phyloP scores from a whole-genome alignment of 2,888 invertebrate species.

The Drosophila neonasuta region DNA sequence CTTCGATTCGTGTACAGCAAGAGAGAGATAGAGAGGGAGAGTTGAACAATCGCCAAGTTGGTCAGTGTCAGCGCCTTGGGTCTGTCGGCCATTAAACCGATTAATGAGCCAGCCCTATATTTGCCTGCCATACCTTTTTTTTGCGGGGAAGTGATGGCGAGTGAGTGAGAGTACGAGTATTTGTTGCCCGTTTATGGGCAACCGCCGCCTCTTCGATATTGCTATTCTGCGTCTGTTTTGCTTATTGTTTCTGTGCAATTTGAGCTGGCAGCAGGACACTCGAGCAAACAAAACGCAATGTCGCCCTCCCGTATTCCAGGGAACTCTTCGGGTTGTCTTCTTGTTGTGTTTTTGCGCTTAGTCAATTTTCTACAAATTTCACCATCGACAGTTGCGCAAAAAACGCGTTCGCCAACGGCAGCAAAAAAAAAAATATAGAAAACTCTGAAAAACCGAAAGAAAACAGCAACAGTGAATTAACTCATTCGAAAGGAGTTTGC shows the following conservation, averaged over 20 bases:
- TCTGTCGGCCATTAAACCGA: constrained; percentile 69
- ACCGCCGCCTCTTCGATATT: constrained; percentile 23
- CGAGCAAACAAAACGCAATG: constrained; percentile 47
- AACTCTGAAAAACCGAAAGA: not conserved
- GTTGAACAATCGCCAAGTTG: constrained; percentile 56
- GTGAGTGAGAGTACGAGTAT: not conserved
- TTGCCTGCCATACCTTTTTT: constrained; percentile 65
- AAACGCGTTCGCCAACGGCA: constrained; percentile 71
- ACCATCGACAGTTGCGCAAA: constrained; percentile 63
- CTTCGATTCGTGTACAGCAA: constrained; percentile 10
- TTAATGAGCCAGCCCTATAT: constrained; percentile 68
- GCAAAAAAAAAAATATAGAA: constrained; percentile 36
- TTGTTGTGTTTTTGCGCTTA: constrained; percentile 36
- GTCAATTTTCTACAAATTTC: constrained; percentile 65
- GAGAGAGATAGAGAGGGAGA: not conserved
- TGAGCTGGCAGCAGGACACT: constrained; percentile 68
- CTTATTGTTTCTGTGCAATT: constrained; percentile 70
- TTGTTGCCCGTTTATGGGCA: constrained; percentile 35
- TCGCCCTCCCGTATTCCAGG: constrained; percentile 10
- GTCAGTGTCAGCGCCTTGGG: constrained; percentile 34
- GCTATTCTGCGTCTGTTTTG: constrained; percentile 52
- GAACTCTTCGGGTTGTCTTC: constrained; percentile 1
- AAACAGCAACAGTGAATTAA: constrained; percentile 10
- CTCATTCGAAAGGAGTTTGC: constrained; percentile 6
- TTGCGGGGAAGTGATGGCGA: not conserved